These are phyloP conservation scores for Phortica magna DNA, from an alignment of 2,888 invertebrate genomes.

Conservation along the genomic window DNA sequence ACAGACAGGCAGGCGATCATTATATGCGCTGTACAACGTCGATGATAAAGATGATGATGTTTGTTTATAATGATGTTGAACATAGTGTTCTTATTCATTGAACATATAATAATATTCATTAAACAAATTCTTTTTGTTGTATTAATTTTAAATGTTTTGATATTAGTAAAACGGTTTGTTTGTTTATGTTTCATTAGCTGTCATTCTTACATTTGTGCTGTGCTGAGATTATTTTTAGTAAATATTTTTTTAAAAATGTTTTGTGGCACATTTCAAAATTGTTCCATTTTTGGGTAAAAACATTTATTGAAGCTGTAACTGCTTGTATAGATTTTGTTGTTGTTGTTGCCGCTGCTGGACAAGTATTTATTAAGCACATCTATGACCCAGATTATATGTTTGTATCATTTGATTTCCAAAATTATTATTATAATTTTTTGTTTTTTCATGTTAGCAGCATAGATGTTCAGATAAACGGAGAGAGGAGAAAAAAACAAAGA, in stretches of 20 bases:
- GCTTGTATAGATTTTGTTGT: neutral
- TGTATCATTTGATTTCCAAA: conserved; percentile 11
- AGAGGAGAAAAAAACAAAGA: conserved; percentile 60
- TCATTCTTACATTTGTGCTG: neutral
- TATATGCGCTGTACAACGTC: neutral
- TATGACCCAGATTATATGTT: conserved; percentile 14
- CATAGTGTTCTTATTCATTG: neutral
- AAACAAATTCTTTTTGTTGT: neutral
- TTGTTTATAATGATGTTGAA: neutral
- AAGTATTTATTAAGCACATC: conserved; percentile 21
- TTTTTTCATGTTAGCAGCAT: conserved; percentile 65
- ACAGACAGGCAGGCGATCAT: neutral
- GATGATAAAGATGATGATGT: neutral
- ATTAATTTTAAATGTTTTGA: too few species aligned
- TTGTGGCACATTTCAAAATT: neutral
- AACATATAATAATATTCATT: neutral
- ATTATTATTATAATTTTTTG: conserved; percentile 25
- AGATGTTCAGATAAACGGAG: conserved; percentile 61
- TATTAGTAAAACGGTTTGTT: too few species aligned
- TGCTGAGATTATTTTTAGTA: neutral
- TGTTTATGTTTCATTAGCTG: neutral
- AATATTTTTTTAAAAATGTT: neutral
- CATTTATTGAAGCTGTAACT: neutral
- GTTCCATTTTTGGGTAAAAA: neutral
- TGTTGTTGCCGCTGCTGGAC: conserved; percentile 20